These are phyloP conservation scores for Leptodirus hochenwartii DNA, from an alignment of 2,888 invertebrate genomes.

Conservation along the genomic window DNA sequence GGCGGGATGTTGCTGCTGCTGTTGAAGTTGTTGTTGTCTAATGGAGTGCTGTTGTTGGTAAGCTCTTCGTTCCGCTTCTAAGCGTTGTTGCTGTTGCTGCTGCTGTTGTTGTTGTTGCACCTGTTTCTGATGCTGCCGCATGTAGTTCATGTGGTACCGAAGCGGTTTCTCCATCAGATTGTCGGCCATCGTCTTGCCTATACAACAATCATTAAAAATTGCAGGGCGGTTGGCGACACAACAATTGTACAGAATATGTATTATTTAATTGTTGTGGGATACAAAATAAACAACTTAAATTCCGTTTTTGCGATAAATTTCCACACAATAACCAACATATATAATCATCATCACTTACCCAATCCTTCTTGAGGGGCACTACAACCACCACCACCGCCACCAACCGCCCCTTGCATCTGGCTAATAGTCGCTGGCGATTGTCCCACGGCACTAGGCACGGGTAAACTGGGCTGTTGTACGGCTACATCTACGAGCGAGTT, in stretches of 20 bases:
- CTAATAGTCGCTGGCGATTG: slow-evolving; percentile 14
- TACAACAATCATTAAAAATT: too few species aligned
- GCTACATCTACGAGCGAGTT: slow-evolving; percentile 80
- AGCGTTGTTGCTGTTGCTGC: slow-evolving; percentile 15
- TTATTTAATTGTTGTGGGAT: too few species aligned
- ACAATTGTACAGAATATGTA: too few species aligned
- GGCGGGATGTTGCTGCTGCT: slow-evolving; percentile 10
- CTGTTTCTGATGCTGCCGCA: slow-evolving; percentile 21
- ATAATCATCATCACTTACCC: too few species aligned
- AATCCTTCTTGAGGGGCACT: slow-evolving; percentile 33
- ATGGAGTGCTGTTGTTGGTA: slow-evolving; percentile 19
- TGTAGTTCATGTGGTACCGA: slow-evolving; percentile 23
- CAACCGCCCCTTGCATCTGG: too few species aligned
- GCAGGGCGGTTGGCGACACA: too few species aligned
- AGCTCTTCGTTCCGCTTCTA: slow-evolving; percentile 14
- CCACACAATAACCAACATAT: too few species aligned
- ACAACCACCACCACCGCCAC: too few species aligned
- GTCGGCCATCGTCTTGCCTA: slow-evolving; percentile 32
- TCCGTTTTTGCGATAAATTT: too few species aligned
- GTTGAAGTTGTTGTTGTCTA: slow-evolving; percentile 9
- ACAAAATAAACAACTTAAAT: too few species aligned
- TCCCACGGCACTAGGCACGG: slow-evolving; percentile 44
- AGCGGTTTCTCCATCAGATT: slow-evolving; percentile 32
- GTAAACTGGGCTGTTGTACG: slow-evolving; percentile 75
- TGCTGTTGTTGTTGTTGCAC: slow-evolving; percentile 20